Evolutionary conservation across 2,888 invertebrate genomes (phyloP).

Genomic region (Nymphalis c-album): DNA sequence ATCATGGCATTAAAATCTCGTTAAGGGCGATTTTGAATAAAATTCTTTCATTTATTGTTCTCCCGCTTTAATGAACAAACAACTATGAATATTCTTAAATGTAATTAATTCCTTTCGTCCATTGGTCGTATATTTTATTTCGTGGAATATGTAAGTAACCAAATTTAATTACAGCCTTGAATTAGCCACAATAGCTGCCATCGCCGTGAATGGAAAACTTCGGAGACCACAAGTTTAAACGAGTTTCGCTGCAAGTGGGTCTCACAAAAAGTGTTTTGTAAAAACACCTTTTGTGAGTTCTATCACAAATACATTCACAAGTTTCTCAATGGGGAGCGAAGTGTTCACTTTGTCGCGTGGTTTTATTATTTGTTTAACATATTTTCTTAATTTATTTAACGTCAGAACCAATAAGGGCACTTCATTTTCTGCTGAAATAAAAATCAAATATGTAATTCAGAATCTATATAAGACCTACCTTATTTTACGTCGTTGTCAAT

Average conservation of each 20-base stretch:
- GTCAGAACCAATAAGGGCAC: too few relatives aligned
- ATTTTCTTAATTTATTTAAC: constrained; percentile 2
- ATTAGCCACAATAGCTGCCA: constrained; percentile 75
- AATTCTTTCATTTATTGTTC: neutral
- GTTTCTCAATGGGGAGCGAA: constrained; percentile 35
- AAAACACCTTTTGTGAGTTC: constrained; percentile 47
- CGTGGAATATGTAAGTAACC: constrained; percentile 63
- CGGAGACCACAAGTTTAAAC: constrained; percentile 66
- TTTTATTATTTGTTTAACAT: constrained; percentile 21
- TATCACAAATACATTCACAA: constrained; percentile 38
- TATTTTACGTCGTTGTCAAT: too few relatives aligned
- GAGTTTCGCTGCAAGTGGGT: constrained; percentile 56
- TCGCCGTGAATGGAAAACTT: constrained; percentile 70
- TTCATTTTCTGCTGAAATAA: neutral
- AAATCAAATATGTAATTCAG: neutral
- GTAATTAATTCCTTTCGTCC: neutral
- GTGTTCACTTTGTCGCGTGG: constrained; percentile 29
- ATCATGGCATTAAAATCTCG: neutral
- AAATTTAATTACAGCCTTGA: constrained; percentile 77
- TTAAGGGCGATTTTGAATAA: neutral
- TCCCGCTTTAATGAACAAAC: neutral
- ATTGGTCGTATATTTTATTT: constrained; percentile 53
- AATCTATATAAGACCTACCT: neutral
- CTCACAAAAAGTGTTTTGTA: constrained; percentile 58
- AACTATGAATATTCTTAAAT: constrained; percentile 2